Conservation (phyloP, 1,140 invertebrate species). For the Nasonia giraulti region DNA sequence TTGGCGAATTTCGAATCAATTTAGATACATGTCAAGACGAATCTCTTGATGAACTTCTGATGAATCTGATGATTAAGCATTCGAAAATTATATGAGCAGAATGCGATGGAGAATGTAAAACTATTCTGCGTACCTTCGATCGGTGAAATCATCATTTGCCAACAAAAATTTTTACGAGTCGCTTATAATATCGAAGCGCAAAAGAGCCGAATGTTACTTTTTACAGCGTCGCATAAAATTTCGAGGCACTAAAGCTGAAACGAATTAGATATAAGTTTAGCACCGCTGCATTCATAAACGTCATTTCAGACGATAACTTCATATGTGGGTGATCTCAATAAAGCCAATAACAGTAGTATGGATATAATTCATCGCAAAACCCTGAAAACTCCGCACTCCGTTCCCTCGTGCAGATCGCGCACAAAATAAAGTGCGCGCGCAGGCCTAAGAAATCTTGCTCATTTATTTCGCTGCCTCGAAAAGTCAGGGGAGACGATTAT, state of each 20-base stretch:
- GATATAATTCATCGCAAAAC: too few species aligned
- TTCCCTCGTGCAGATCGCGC: background rate
- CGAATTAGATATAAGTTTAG: background rate
- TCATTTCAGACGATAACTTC: background rate
- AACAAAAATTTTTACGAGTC: too few species aligned
- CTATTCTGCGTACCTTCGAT: background rate
- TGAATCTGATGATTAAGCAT: too few species aligned
- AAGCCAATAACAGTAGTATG: background rate
- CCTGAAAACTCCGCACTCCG: background rate
- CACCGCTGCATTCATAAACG: background rate
- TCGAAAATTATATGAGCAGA: background rate
- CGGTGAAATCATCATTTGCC: too few species aligned
- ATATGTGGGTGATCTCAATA: background rate
- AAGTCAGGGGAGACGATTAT: constrained; percentile 4
- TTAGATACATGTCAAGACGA: too few species aligned
- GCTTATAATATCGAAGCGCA: too few species aligned
- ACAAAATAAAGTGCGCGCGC: too few species aligned
- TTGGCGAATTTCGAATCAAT: too few species aligned
- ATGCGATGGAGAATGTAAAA: background rate
- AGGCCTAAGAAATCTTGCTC: too few species aligned
- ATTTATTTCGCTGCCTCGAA: too few species aligned
- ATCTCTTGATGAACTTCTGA: too few species aligned
- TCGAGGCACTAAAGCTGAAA: background rate
- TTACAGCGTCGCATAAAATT: background rate
- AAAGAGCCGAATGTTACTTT: background rate